A percentile compares a stretch with the other conserved stretches of the same genome.
phyloP scores from a whole-genome alignment of 1,140 invertebrate genomes.

The Bradynema listronoti region DNA sequence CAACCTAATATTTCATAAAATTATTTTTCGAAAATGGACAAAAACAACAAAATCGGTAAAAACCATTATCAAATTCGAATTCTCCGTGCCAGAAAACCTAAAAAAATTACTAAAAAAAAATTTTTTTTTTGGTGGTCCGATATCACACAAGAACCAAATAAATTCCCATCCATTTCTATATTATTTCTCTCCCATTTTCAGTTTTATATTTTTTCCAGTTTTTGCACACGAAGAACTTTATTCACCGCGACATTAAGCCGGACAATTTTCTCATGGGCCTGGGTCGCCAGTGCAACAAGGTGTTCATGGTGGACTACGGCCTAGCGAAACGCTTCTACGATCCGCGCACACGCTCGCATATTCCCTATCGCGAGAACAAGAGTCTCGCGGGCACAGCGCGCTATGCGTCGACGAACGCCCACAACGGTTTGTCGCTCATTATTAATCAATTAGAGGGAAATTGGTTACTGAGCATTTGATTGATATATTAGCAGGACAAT shows the following conservation, averaged over 20 bases:
- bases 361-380: conserved; percentile 74
- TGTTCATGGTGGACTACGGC: conserved; percentile 93
- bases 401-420: conserved; percentile 62
- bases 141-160: too few species aligned
- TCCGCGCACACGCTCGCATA: conserved; percentile 75
- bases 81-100: too few species aligned
- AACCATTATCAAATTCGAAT: too few species aligned
- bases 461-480: too few species aligned
- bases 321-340: conserved; percentile 89
- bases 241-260: conserved; percentile 63
- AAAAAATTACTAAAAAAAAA: too few species aligned
- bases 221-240: conserved; percentile 66
- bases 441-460: not conserved
- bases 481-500: too few species aligned
- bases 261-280: conserved; percentile 66
- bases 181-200: too few species aligned
- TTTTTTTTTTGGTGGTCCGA: too few species aligned
- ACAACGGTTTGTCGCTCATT: conserved; percentile 56
- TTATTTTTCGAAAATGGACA: too few species aligned
- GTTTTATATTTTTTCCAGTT: conserved; percentile 59
- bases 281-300: conserved; percentile 81
- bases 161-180: too few species aligned
- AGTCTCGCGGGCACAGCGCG: conserved; percentile 62
- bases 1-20: too few species aligned
- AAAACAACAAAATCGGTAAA: too few species aligned